phyloP scores from a whole-genome alignment of 2,797 vertebrate species.

The Buphagus erythrorhynchus region DNA sequence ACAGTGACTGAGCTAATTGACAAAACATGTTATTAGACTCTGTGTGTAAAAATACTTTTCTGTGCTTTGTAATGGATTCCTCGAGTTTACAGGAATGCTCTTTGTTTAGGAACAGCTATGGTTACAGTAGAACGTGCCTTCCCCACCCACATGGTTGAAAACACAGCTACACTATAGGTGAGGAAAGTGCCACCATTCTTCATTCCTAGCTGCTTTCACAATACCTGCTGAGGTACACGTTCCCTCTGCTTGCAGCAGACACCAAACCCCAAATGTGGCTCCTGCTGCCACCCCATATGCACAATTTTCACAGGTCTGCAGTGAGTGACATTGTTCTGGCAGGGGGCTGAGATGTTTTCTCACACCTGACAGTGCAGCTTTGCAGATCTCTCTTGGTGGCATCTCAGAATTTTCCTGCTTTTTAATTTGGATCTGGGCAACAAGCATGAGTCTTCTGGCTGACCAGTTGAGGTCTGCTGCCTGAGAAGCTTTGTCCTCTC shows the following conservation, averaged over 20 bases:
- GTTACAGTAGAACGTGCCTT: not conserved
- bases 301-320: not conserved
- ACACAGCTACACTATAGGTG: not conserved
- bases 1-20: constrained; percentile 65
- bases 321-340: not conserved
- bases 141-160: not conserved
- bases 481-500: not conserved
- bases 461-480: not conserved
- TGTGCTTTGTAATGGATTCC: constrained; percentile 24
- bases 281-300: not conserved
- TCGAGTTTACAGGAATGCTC: constrained; percentile 1
- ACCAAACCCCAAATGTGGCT: not conserved
- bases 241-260: not conserved
- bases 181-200: not conserved
- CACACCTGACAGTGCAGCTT: not conserved
- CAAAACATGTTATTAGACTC: constrained; percentile 57
- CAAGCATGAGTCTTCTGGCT: not conserved
- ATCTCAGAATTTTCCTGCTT: not conserved
- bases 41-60: not conserved
- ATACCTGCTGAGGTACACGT: accelerated
- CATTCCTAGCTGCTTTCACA: not conserved
- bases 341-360: not conserved
- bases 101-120: constrained; percentile 18
- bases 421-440: not conserved
- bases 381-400: accelerated